A percentile compares a stretch with the other conserved stretches of the same genome.
Evolutionary conservation across 2,113 vertebrate genomes (phyloP).

Genomic region (Bubo scandiacus): DNA sequence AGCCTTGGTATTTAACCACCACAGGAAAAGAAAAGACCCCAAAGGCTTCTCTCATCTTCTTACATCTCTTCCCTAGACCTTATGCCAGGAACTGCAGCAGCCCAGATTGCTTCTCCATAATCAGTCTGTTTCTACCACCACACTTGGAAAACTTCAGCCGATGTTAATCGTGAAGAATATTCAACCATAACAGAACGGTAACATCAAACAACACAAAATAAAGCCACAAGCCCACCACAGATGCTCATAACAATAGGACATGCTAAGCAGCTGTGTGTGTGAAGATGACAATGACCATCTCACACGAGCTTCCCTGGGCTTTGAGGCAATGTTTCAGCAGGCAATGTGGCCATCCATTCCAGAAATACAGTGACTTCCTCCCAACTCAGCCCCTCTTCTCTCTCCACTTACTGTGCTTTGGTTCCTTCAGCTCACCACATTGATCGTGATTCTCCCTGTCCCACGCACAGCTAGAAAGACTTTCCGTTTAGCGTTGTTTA

Average conservation of each 20-base stretch:
- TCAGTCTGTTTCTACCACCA: not conserved
- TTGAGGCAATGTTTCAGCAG: not conserved
- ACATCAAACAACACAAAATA: not conserved
- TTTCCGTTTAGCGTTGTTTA: not conserved
- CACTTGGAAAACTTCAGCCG: not conserved
- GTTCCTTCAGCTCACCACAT: not conserved
- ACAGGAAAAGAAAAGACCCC: not conserved
- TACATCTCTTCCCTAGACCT: not conserved
- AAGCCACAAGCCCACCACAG: not conserved
- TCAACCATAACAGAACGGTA: not conserved
- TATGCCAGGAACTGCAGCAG: not conserved
- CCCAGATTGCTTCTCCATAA: not conserved
- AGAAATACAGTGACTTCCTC: not conserved
- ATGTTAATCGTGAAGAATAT: not conserved
- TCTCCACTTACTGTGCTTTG: fast-evolving
- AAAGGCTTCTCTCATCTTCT: not conserved
- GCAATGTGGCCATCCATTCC: not conserved
- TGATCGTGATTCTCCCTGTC: not conserved
- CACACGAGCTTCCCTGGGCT: not conserved
- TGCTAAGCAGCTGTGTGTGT: not conserved
- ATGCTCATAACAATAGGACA: not conserved
- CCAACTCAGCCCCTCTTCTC: not conserved
- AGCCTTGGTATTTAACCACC: slow-evolving; percentile 22
- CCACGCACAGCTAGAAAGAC: not conserved
- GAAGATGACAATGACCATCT: not conserved